These are phyloP conservation scores for Scotopteryx bipunctaria DNA, from an alignment of 2,888 invertebrate species.

Conservation along the genomic window DNA sequence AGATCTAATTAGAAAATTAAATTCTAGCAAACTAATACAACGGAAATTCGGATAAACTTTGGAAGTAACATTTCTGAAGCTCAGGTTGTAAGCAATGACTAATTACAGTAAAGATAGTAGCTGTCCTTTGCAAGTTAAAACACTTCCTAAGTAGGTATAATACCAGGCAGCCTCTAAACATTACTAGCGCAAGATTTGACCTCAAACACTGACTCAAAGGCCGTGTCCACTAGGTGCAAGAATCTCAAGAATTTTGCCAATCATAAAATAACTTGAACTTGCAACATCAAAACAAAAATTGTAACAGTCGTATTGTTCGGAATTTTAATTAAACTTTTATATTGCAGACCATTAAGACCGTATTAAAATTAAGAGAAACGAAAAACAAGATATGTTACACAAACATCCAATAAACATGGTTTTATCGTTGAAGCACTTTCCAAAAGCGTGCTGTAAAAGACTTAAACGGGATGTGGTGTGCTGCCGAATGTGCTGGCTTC, in stretches of 20 bases:
- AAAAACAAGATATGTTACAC: constrained; percentile 50
- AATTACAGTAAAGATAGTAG: constrained; percentile 14
- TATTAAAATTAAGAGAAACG: constrained; percentile 57
- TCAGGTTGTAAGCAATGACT: constrained; percentile 19
- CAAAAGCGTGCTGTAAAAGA: constrained; percentile 77
- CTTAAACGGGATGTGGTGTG: constrained; percentile 69
- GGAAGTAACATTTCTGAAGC: background rate
- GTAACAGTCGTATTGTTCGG: constrained; percentile 34
- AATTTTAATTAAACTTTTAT: constrained; percentile 42
- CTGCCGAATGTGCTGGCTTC: background rate
- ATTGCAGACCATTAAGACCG: constrained; percentile 44
- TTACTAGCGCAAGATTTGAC: constrained; percentile 26
- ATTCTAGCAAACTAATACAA: too few species aligned
- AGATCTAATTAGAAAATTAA: too few species aligned
- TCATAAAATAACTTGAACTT: constrained; percentile 15
- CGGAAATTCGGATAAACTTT: too few species aligned
- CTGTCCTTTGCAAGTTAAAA: constrained; percentile 26
- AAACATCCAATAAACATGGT: constrained; percentile 61
- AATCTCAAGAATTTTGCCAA: constrained; percentile 28
- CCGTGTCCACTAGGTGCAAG: constrained; percentile 10
- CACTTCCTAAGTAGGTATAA: constrained; percentile 20
- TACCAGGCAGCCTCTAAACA: constrained; percentile 25
- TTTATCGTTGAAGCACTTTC: constrained; percentile 68
- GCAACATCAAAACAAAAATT: constrained; percentile 29
- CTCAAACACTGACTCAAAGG: constrained; percentile 33